Evolutionary conservation across 2,113 vertebrate species (phyloP).

Genomic region (Hucho hucho): DNA sequence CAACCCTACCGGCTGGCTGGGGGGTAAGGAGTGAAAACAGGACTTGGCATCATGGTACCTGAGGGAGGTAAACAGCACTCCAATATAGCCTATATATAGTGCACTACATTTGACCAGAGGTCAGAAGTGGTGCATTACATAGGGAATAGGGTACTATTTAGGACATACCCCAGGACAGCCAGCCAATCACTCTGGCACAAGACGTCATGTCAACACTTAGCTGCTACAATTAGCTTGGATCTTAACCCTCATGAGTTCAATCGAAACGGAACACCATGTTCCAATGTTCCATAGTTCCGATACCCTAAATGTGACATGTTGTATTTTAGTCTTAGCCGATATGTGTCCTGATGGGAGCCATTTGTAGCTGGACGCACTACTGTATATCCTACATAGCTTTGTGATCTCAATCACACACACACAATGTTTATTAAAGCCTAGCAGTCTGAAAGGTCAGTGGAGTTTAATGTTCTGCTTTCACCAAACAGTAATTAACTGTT

Average conservation of each 20-base stretch:
- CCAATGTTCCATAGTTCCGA: conserved; percentile 18
- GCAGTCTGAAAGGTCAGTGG: no score
- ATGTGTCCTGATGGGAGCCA: background rate
- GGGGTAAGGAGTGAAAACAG: background rate
- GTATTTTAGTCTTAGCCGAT: background rate
- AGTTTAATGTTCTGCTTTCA: no score
- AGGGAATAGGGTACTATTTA: background rate
- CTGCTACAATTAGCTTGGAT: conserved; percentile 45
- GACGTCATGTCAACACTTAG: conserved; percentile 32
- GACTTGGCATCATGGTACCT: background rate
- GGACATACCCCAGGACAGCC: background rate
- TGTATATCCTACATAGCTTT: background rate
- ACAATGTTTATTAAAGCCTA: background rate
- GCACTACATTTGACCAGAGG: no score
- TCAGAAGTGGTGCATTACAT: no score
- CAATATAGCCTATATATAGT: background rate
- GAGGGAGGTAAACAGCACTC: background rate
- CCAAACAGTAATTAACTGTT: no score
- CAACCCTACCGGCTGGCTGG: conserved; percentile 22
- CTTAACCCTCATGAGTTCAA: conserved; percentile 25
- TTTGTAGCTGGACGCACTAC: background rate
- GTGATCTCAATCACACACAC: background rate
- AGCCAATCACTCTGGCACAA: background rate
- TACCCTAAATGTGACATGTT: background rate
- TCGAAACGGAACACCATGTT: conserved; percentile 53